Conservation (phyloP, 2,797 vertebrate genomes). For the Liasis olivaceus region DNA sequence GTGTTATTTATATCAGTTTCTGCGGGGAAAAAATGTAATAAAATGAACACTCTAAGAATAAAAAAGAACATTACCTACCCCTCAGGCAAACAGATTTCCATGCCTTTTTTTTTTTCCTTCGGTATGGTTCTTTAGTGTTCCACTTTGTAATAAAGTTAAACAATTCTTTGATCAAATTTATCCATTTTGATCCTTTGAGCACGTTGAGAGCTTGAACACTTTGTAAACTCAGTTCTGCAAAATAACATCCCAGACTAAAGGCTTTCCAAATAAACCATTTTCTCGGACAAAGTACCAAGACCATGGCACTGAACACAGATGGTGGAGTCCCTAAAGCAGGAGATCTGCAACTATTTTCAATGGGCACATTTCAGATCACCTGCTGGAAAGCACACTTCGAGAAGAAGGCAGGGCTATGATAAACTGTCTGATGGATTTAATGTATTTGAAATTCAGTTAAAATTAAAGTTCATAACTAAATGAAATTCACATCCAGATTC, state of each 20-base stretch:
- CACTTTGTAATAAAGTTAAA: conserved; percentile 28
- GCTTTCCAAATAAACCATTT: not conserved
- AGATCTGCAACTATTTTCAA: no score
- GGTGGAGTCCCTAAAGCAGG: no score
- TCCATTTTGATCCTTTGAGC: not conserved
- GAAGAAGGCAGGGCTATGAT: no score
- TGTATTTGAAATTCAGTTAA: no score
- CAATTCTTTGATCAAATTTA: conserved; percentile 29
- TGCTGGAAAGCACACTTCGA: no score
- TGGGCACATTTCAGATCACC: no score
- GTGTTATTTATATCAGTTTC: conserved; percentile 34
- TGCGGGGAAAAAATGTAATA: not conserved
- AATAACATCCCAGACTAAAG: not conserved
- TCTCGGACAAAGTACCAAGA: not conserved
- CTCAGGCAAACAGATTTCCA: conserved; percentile 24
- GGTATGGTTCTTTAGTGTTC: not conserved
- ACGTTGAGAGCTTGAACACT: not conserved
- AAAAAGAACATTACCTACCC: not conserved
- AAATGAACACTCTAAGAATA: conserved; percentile 21
- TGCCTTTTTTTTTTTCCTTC: not conserved
- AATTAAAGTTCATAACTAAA: no score
- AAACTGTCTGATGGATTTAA: no score
- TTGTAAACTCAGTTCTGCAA: not conserved
- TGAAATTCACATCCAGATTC: no score
- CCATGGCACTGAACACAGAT: no score